Base-by-base conservation (phyloP, 2,113 vertebrate species). In the Galemys pyrenaicus region DNA sequence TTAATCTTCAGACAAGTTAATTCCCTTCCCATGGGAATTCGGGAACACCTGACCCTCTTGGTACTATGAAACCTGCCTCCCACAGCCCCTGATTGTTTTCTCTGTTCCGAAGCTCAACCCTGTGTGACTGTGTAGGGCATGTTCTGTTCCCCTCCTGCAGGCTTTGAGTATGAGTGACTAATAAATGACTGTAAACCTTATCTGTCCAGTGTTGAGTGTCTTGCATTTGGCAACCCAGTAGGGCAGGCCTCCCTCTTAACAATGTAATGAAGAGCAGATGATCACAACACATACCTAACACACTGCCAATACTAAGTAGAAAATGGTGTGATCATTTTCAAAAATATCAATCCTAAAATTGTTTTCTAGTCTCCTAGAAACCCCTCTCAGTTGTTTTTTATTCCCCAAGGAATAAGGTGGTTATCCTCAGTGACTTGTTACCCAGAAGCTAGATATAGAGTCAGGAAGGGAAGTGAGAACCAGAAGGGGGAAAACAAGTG, bases 111-210 rank as follows among this genome's bases (percentile, higher is more conserved):
- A 82, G 6, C 4, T 16, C 41, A 51, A 1, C 9, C 12, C 58
- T 28, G 9, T 32, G 67, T 30, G 64, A 54, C 49, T 22, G 15
- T 49, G 17, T 1, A 4, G n/a, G 13, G 26, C 8, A 0, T 8
- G 6, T 12, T 62, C 15, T 49, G 46, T 44, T 44, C 44, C 9
- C 44, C 44, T 44, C 44, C 44, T 24, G 44, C 79, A 32, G 28
- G 3, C 16, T 62, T 6, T 70, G 58, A 78, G 5, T 5, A 32
- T 12, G 56, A 13, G 16, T 62, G 41, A 56, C 56, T 37, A 32
- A 46, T 20, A 51, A 32, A 78, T 17, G 3, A 3, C 2, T 49
- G 30, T 58, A 19, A 9, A 16, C 37, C 9, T 41, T 7, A n/a
- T 44, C n/a, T 28, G 2, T n/a, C 6, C 5, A 24, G 0, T 15